phyloP scores from a whole-genome alignment of 2,888 invertebrate genomes.

The Yponomeuta sedellus region DNA sequence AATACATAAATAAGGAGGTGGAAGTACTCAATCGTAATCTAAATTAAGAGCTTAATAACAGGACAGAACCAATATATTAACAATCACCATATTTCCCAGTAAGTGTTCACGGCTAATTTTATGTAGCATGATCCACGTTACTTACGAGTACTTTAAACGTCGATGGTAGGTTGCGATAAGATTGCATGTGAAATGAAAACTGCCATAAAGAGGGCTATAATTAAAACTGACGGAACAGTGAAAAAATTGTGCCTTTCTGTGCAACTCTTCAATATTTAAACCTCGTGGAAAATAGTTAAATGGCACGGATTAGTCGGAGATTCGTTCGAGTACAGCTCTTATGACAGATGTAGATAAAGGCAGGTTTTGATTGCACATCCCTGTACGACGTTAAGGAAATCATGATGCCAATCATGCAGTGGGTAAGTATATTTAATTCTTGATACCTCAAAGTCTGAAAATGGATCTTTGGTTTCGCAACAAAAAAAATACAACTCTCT shows the following conservation, averaged over 20 bases:
- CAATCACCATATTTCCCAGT: background rate
- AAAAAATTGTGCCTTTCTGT: background rate
- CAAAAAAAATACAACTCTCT: too few relatives aligned
- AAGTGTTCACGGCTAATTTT: background rate
- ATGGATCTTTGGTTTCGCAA: too few relatives aligned
- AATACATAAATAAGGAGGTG: too few relatives aligned
- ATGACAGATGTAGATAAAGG: too few relatives aligned
- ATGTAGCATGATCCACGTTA: background rate
- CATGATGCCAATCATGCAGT: too few relatives aligned
- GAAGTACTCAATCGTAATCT: too few relatives aligned
- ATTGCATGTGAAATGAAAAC: conserved; percentile 3
- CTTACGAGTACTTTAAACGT: background rate
- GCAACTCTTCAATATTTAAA: background rate
- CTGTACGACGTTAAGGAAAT: too few relatives aligned
- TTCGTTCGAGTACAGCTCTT: background rate
- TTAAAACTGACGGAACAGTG: background rate
- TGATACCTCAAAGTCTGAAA: too few relatives aligned
- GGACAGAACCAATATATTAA: background rate
- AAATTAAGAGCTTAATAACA: background rate
- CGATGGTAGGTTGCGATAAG: background rate
- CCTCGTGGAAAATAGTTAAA: background rate
- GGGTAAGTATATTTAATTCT: too few relatives aligned
- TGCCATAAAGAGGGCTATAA: background rate
- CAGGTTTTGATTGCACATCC: too few relatives aligned
- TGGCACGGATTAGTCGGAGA: background rate